A percentile compares a stretch with the other conserved stretches of the same genome.
phyloP scores from a whole-genome alignment of 2,888 invertebrate genomes.

The Thymelicus acteon region DNA sequence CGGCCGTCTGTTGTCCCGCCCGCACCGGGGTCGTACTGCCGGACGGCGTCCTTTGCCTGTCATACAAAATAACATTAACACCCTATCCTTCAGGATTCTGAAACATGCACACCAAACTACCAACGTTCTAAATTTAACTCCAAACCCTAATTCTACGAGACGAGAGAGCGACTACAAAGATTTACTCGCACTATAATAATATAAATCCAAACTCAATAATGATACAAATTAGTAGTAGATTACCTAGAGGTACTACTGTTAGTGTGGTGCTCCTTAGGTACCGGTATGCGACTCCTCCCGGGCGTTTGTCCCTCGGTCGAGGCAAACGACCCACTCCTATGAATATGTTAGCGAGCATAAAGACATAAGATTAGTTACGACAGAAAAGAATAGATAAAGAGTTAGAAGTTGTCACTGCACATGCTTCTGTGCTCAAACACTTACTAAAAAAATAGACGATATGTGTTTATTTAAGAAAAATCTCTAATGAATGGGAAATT shows the following conservation, averaged over 20 bases:
- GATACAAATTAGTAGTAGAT: slow-evolving; percentile 52
- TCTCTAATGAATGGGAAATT: neutral
- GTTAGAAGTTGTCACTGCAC: slow-evolving; percentile 57
- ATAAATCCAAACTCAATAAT: slow-evolving; percentile 45
- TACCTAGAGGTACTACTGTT: slow-evolving; percentile 81
- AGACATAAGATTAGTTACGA: slow-evolving; percentile 75
- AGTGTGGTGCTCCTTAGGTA: slow-evolving; percentile 80
- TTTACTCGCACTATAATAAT: slow-evolving; percentile 32
- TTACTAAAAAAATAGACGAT: neutral
- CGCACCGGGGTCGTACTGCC: slow-evolving; percentile 90
- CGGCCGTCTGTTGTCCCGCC: slow-evolving; percentile 86
- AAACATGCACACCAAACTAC: slow-evolving; percentile 25
- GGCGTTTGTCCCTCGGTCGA: slow-evolving; percentile 81
- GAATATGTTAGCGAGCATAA: slow-evolving; percentile 77
- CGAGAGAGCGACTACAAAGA: slow-evolving; percentile 43
- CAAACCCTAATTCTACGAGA: slow-evolving; percentile 19
- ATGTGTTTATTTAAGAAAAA: neutral
- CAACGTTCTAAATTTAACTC: slow-evolving; percentile 12
- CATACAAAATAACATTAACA: neutral
- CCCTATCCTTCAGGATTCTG: neutral
- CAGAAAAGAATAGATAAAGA: slow-evolving; percentile 55
- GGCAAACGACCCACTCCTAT: slow-evolving; percentile 82
- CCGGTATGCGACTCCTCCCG: slow-evolving; percentile 80
- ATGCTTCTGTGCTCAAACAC: slow-evolving; percentile 45
- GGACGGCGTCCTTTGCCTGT: slow-evolving; percentile 90